phyloP scores from a whole-genome alignment of 2,113 vertebrate species.

The Sebastes fasciatus region DNA sequence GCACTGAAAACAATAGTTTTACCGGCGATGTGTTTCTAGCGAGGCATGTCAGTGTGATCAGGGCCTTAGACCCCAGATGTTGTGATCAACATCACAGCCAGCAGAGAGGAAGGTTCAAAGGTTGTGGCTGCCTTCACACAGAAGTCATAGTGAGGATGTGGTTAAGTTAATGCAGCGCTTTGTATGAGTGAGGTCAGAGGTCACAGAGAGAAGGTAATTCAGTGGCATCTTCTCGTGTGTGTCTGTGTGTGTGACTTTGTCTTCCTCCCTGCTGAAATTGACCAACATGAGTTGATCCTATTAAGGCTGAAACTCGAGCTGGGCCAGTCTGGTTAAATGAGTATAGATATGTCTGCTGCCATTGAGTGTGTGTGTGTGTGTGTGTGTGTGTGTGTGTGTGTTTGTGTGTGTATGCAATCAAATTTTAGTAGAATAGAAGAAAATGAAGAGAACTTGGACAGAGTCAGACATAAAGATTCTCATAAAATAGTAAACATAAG shows the following conservation, averaged over 20 bases:
- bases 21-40: too few species aligned
- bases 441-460: neutral
- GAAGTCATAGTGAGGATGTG: conserved; percentile 13
- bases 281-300: conserved; percentile 57
- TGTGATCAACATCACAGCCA: neutral
- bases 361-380: neutral
- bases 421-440: neutral
- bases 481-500: neutral
- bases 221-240: conserved; percentile 23
- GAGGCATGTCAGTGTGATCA: too few species aligned
- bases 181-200: conserved; percentile 29
- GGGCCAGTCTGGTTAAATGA: conserved; percentile 61
- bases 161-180: conserved; percentile 15
- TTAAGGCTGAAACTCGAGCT: conserved; percentile 71
- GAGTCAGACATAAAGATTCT: neutral
- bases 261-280: conserved; percentile 48
- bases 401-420: neutral
- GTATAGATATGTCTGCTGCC: conserved; percentile 73
- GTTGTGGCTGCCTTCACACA: neutral
- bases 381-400: neutral
- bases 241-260: neutral
- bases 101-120: conserved; percentile 26
- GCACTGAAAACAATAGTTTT: too few species aligned
- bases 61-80: too few species aligned
- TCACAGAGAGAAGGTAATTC: conserved; percentile 27